These are phyloP conservation scores for Iselma pallidipennis DNA, from an alignment of 2,888 invertebrate genomes.

Conservation along the genomic window DNA sequence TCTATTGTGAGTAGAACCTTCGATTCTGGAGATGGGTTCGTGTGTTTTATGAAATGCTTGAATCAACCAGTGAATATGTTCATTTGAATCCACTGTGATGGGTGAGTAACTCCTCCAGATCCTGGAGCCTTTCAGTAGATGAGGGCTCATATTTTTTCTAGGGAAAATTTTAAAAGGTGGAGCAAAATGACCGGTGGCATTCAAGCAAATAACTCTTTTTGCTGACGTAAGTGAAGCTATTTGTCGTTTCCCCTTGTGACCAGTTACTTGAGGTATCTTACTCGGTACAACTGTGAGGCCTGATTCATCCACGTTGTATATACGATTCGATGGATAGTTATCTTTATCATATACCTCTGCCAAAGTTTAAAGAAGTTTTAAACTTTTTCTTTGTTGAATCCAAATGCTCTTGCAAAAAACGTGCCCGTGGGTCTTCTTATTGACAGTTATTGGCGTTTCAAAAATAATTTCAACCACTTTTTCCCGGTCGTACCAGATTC, in stretches of 20 bases:
- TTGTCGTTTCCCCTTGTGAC: slow-evolving; percentile 42
- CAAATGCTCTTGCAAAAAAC: slow-evolving; percentile 14
- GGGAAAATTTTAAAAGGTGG: slow-evolving; percentile 47
- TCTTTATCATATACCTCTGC: slow-evolving; percentile 4
- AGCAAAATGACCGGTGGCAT: slow-evolving; percentile 41
- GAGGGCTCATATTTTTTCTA: slow-evolving; percentile 41
- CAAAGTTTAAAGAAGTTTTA: slow-evolving; percentile 1
- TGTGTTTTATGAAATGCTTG: too few relatives aligned
- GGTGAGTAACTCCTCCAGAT: too few relatives aligned
- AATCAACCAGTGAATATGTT: too few relatives aligned
- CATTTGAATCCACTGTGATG: too few relatives aligned
- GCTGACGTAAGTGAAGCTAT: slow-evolving; percentile 44
- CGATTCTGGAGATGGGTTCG: too few relatives aligned
- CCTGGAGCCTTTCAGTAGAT: slow-evolving; percentile 30
- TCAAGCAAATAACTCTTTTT: slow-evolving; percentile 43
- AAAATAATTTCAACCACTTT: too few relatives aligned
- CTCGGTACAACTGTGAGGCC: slow-evolving; percentile 46
- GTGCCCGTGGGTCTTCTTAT: too few relatives aligned
- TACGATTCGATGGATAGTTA: slow-evolving; percentile 28
- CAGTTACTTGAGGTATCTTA: slow-evolving; percentile 39
- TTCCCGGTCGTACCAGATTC: too few relatives aligned
- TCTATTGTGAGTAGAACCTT: too few relatives aligned
- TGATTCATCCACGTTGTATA: slow-evolving; percentile 48
- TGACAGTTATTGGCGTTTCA: too few relatives aligned
- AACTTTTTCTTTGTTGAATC: slow-evolving; percentile 12